phyloP scores from a whole-genome alignment of 1,140 invertebrate genomes.

The Chionoecetes opilio region DNA sequence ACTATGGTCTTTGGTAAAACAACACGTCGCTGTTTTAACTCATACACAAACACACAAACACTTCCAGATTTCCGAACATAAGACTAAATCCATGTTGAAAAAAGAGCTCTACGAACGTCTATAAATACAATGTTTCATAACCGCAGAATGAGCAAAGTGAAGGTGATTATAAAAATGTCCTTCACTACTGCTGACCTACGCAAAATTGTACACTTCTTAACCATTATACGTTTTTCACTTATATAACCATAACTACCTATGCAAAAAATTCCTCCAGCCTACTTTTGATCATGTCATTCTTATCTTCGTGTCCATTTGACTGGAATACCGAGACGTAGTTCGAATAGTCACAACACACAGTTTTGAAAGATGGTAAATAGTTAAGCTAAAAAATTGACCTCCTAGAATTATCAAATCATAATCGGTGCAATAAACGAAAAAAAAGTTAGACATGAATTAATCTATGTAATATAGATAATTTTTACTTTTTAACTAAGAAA shows the following conservation, averaged over 20 bases:
- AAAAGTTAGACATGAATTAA: conserved; percentile 1
- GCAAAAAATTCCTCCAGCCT: neutral
- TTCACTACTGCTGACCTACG: neutral
- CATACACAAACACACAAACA: conserved; percentile 19
- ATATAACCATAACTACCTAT: neutral
- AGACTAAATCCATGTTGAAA: too few relatives aligned
- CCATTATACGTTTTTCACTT: too few relatives aligned
- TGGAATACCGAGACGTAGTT: neutral
- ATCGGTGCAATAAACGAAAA: neutral
- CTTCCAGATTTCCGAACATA: neutral
- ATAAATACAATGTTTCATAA: too few relatives aligned
- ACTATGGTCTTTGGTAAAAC: neutral
- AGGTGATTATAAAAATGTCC: neutral
- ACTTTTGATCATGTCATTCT: neutral
- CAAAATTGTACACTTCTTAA: neutral
- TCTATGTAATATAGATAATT: neutral
- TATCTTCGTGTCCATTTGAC: neutral
- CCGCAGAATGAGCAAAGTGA: too few relatives aligned
- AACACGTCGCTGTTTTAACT: neutral
- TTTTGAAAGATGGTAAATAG: neutral
- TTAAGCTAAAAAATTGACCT: neutral
- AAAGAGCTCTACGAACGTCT: too few relatives aligned
- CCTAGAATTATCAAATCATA: neutral
- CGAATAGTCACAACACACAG: neutral
- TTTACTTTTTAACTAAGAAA: neutral